Conservation (phyloP, 2,113 vertebrate species). For the Odontesthes bonariensis region DNA sequence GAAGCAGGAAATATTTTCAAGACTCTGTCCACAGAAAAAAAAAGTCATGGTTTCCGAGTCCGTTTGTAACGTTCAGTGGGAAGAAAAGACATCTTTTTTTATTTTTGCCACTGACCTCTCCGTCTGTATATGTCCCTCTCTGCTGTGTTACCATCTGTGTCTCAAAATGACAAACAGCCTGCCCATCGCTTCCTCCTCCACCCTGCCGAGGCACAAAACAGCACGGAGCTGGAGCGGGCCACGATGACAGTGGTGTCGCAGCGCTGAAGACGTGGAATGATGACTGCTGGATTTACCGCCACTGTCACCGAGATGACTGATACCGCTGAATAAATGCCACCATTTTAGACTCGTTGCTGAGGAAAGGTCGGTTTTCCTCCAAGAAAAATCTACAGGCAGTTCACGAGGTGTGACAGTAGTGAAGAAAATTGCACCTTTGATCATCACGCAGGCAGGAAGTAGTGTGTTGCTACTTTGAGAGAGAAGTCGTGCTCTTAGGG, state of each 20-base stretch:
- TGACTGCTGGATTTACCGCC: slow-evolving; percentile 31
- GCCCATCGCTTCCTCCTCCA: slow-evolving; percentile 35
- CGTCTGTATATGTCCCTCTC: slow-evolving; percentile 8
- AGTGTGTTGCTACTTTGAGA: too few relatives aligned
- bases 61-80: too few relatives aligned
- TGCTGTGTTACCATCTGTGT: slow-evolving; percentile 72
- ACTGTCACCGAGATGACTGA: slow-evolving; percentile 1
- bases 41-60: too few relatives aligned
- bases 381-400: slow-evolving; percentile 3
- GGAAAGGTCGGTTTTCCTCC: not conserved
- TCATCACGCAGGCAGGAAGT: too few relatives aligned
- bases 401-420: not conserved
- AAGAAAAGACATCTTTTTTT: not conserved
- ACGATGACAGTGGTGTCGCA: slow-evolving; percentile 4
- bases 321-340: slow-evolving; percentile 4
- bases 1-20: too few relatives aligned
- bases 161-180: slow-evolving; percentile 45
- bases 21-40: too few relatives aligned
- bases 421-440: not conserved
- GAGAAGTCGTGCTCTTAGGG: too few relatives aligned
- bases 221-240: slow-evolving; percentile 35
- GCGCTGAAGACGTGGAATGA: not conserved
- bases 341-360: not conserved
- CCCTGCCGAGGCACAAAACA: slow-evolving; percentile 36
- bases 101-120: slow-evolving; percentile 40